Evolutionary conservation across 2,113 vertebrate genomes (phyloP).

Genomic region (Esox niger): DNA sequence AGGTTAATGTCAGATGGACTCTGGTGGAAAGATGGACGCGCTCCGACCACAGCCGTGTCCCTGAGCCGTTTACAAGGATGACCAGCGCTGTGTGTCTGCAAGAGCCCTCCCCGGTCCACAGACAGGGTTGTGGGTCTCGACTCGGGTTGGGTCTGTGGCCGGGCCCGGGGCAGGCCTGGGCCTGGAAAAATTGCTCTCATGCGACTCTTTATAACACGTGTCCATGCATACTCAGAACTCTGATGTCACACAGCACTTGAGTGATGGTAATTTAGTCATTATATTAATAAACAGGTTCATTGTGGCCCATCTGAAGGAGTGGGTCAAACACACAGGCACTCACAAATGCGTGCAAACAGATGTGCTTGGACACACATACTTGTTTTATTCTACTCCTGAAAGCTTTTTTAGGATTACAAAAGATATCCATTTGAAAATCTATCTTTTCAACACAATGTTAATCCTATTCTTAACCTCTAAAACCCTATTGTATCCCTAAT

Average conservation of each 20-base stretch:
- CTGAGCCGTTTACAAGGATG: constrained; percentile 15
- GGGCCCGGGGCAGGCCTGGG: not conserved
- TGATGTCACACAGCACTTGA: constrained; percentile 20
- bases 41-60: constrained; percentile 16
- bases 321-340: constrained; percentile 4
- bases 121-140: constrained; percentile 5
- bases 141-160: not conserved
- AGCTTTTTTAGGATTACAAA: too few relatives aligned
- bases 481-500: too few relatives aligned
- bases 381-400: too few relatives aligned
- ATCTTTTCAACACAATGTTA: too few relatives aligned
- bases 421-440: too few relatives aligned
- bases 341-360: too few relatives aligned
- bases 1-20: constrained; percentile 11
- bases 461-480: too few relatives aligned
- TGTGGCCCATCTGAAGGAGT: constrained; percentile 18
- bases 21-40: constrained; percentile 12
- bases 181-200: constrained; percentile 18
- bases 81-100: constrained; percentile 16
- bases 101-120: not conserved
- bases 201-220: constrained; percentile 27
- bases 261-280: constrained; percentile 24
- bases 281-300: constrained; percentile 39
- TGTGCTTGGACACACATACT: too few relatives aligned
- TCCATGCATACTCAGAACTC: constrained; percentile 41